A percentile compares a stretch with the other conserved stretches of the same genome.
Evolutionary conservation across 2,113 vertebrate genomes (phyloP).

Genomic region (Hippoglossus stenolepis): DNA sequence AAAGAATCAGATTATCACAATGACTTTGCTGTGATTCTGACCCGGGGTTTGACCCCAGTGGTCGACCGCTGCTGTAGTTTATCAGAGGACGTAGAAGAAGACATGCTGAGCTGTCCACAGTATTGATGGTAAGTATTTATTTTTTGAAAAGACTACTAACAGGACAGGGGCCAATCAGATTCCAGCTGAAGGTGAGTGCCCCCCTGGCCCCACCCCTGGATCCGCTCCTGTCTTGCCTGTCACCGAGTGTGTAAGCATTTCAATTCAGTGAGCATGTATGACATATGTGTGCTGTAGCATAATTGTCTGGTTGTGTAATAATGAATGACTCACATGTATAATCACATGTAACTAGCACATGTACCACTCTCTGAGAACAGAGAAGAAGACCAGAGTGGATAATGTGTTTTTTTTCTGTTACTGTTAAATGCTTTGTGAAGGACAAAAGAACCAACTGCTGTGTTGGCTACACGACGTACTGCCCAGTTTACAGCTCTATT

Average conservation of each 20-base stretch:
- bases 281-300: background rate
- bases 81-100: too few relatives aligned
- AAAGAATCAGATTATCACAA: too few relatives aligned
- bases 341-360: background rate
- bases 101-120: too few relatives aligned
- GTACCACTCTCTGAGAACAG: slow-evolving; percentile 5
- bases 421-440: background rate
- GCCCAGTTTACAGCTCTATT: slow-evolving; percentile 14
- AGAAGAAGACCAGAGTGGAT: background rate
- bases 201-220: background rate
- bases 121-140: too few relatives aligned
- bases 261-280: slow-evolving; percentile 36
- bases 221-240: slow-evolving; percentile 1
- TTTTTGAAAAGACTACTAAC: too few relatives aligned
- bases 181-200: background rate
- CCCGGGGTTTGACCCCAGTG: too few relatives aligned
- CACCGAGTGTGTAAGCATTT: slow-evolving; percentile 35
- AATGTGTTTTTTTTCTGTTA: background rate
- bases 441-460: slow-evolving; percentile 11
- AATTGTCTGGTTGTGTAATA: background rate
- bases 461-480: slow-evolving; percentile 21
- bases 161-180: too few relatives aligned
- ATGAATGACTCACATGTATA: slow-evolving; percentile 17
- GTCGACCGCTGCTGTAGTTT: too few relatives aligned
- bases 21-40: too few relatives aligned